Percentiles rank a stretch among this genome's conserved stretches.
These are phyloP conservation scores for Vidua chalybeata DNA, from an alignment of 2,113 vertebrate species.

Conservation along the genomic window DNA sequence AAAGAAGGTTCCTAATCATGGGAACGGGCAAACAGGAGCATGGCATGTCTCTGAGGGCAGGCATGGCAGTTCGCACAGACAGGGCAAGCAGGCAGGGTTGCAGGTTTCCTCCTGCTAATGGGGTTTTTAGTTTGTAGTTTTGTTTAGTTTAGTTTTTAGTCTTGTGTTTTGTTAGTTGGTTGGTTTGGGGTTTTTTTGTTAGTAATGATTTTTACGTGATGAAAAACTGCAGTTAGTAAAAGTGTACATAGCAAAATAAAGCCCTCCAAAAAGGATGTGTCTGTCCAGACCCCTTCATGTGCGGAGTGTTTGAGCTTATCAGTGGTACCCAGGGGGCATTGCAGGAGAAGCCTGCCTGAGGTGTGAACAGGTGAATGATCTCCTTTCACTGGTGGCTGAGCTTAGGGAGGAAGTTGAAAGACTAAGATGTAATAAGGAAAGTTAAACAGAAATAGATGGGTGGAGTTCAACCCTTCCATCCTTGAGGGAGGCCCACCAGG, in stretches of 20 bases:
- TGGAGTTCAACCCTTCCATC: background rate
- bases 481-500: background rate
- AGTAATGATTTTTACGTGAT: accelerated
- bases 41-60: background rate
- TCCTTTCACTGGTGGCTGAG: background rate
- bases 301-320: accelerated
- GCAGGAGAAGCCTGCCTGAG: background rate
- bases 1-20: background rate
- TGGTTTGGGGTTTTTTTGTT: background rate
- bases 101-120: background rate
- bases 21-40: accelerated
- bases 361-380: background rate
- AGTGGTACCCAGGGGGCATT: background rate
- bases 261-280: too few species aligned
- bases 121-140: background rate
- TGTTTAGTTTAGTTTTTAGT: too few species aligned
- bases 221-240: background rate
- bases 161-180: background rate
- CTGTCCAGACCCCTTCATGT: too few species aligned
- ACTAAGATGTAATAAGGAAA: background rate
- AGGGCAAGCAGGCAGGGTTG: background rate
- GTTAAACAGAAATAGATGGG: background rate
- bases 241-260: background rate
- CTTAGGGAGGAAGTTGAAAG: background rate
- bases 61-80: accelerated